These are phyloP conservation scores for Drosophila virilis DNA, from an alignment of 1,140 invertebrate genomes.

Conservation along the genomic window DNA sequence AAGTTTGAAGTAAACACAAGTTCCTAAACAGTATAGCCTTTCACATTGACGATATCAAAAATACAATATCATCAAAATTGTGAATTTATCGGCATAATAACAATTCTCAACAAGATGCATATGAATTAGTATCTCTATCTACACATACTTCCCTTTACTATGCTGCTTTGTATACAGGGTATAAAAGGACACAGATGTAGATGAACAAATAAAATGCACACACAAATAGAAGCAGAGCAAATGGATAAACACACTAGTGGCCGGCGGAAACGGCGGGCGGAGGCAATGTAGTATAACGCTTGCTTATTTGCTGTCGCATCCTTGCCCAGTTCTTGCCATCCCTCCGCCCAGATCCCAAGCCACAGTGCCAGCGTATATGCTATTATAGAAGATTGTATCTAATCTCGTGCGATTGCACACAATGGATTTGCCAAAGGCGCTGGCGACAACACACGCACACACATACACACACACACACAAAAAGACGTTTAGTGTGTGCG, in stretches of 20 bases:
- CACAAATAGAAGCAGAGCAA: conserved; percentile 26
- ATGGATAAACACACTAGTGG: conserved; percentile 17
- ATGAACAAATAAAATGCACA: conserved; percentile 56
- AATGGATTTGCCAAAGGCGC: conserved; percentile 79
- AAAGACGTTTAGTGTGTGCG: conserved; percentile 3
- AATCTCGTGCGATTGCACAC: conserved; percentile 81
- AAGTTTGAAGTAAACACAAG: background rate
- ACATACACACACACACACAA: background rate
- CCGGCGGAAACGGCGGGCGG: background rate
- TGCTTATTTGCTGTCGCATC: conserved; percentile 39
- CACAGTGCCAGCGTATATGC: conserved; percentile 41
- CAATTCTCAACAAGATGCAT: too few species aligned
- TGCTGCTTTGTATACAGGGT: conserved; percentile 4
- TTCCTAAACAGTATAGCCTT: too few species aligned
- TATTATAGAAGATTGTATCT: conserved; percentile 82
- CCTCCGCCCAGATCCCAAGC: background rate
- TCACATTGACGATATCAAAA: too few species aligned
- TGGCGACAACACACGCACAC: conserved; percentile 39
- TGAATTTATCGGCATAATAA: too few species aligned
- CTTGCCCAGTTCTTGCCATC: background rate
- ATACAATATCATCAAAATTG: background rate
- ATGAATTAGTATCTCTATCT: too few species aligned
- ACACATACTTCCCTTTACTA: background rate
- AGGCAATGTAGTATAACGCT: conserved; percentile 30
- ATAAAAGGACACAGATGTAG: conserved; percentile 33